phyloP scores from a whole-genome alignment of 2,113 vertebrate genomes.

The Rattus norvegicus region GRCr8 NC_086031.1:104773501-104774000 shows the following conservation, averaged over 20 bases:
- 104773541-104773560: background rate
- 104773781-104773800: accelerated
- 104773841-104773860: background rate
- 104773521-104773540: background rate
- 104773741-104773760: background rate
- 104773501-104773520: background rate
- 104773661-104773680: background rate
- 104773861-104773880: accelerated
- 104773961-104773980: accelerated
- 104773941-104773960: background rate
- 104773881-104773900: accelerated
- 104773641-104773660: background rate
- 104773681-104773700: background rate
- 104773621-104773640: background rate
- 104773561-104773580: background rate
- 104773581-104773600: background rate
- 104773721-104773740: background rate
- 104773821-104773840: background rate
- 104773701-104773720: background rate
- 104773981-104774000: background rate
- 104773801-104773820: too few species aligned
- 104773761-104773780: background rate
- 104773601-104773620: background rate
- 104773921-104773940: background rate
- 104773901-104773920: background rate